Percentiles rank a stretch among this genome's conserved stretches.
Evolutionary conservation across 2,888 invertebrate genomes (phyloP).

Genomic region (Camponotus fellah): DNA sequence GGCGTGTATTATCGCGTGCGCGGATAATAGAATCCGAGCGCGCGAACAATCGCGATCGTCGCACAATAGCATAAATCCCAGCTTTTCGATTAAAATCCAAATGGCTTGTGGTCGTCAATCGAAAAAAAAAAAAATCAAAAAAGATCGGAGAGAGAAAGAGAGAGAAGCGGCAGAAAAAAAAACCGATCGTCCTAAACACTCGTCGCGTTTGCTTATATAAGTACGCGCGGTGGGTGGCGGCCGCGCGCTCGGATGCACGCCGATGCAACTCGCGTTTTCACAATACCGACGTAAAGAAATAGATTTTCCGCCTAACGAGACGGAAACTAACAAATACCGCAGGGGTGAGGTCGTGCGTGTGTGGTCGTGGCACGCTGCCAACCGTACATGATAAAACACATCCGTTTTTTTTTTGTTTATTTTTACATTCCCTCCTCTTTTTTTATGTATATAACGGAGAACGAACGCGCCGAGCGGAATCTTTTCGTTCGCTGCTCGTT

Average conservation of each 20-base stretch:
- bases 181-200: conserved; percentile 60
- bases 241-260: conserved; percentile 33
- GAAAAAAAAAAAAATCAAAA: conserved; percentile 6
- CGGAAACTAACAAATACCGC: conserved; percentile 82
- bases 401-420: conserved; percentile 54
- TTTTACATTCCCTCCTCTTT: neutral
- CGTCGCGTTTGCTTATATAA: conserved; percentile 38
- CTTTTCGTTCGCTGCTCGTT: conserved; percentile 56
- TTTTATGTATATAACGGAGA: conserved; percentile 40
- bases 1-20: conserved; percentile 47
- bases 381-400: conserved; percentile 80
- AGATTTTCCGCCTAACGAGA: conserved; percentile 84
- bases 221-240: conserved; percentile 52
- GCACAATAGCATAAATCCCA: conserved; percentile 60
- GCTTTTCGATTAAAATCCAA: conserved; percentile 68
- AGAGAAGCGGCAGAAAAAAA: neutral
- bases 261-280: conserved; percentile 59
- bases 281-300: conserved; percentile 80
- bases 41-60: conserved; percentile 47
- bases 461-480: conserved; percentile 58
- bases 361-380: conserved; percentile 79
- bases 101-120: conserved; percentile 57
- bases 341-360: conserved; percentile 79
- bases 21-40: conserved; percentile 56
- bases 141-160: neutral